Percentiles rank a stretch among this genome's conserved stretches.
Conservation (phyloP, 2,888 invertebrate genomes). For the Drepana falcataria region DNA sequence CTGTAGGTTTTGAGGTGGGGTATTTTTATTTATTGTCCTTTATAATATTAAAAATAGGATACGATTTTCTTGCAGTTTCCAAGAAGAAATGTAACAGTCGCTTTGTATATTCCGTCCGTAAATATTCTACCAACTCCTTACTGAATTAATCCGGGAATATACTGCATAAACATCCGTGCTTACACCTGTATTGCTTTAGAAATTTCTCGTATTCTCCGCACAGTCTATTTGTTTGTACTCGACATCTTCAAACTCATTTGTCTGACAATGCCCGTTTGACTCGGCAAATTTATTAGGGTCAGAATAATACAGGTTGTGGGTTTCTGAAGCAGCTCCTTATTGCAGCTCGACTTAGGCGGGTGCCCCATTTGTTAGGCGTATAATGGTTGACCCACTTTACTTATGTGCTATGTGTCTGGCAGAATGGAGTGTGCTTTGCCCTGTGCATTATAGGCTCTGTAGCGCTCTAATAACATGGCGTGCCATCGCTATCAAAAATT, state of each 20-base stretch:
- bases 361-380: slow-evolving; percentile 69
- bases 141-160: no score
- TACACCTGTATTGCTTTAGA: no score
- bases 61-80: not conserved
- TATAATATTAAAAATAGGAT: slow-evolving; percentile 4
- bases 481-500: slow-evolving; percentile 18
- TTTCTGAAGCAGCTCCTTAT: slow-evolving; percentile 68
- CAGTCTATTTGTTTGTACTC: slow-evolving; percentile 1
- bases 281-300: slow-evolving; percentile 75
- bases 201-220: not conserved
- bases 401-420: slow-evolving; percentile 52
- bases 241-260: slow-evolving; percentile 57
- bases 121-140: no score
- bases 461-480: slow-evolving; percentile 31
- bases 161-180: no score
- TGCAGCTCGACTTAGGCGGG: slow-evolving; percentile 64
- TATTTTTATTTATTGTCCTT: slow-evolving; percentile 35
- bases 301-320: slow-evolving; percentile 74
- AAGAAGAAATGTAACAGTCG: not conserved
- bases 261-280: slow-evolving; percentile 71
- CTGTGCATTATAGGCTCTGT: slow-evolving; percentile 35
- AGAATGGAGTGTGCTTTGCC: slow-evolving; percentile 61
- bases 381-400: slow-evolving; percentile 74
- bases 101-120: no score
- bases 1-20: slow-evolving; percentile 47